Conservation (phyloP, 2,113 vertebrate genomes). For the Pluvialis apricaria region DNA sequence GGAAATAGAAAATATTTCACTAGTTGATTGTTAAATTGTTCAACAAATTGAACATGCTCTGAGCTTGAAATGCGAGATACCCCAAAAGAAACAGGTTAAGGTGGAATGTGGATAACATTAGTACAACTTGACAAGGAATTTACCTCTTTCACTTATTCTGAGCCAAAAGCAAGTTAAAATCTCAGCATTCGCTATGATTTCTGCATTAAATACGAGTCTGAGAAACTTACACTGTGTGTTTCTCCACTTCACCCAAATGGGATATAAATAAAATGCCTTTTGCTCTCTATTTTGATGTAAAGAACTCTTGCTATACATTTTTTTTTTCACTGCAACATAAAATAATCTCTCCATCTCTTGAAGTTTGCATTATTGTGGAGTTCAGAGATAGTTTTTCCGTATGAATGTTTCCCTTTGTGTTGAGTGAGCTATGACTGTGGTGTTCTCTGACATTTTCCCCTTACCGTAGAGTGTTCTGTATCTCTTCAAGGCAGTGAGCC, state of each 20-base stretch:
- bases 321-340: neutral
- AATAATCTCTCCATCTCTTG: neutral
- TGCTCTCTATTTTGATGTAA: neutral
- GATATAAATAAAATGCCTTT: neutral
- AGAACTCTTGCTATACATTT: neutral
- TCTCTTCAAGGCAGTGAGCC: slow-evolving; percentile 47
- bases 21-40: slow-evolving; percentile 11
- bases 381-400: neutral
- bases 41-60: neutral
- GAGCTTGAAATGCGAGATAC: neutral
- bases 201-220: neutral
- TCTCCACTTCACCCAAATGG: neutral
- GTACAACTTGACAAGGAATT: neutral
- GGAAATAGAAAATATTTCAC: slow-evolving; percentile 24
- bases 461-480: neutral
- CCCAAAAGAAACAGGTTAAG: neutral
- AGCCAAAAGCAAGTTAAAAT: neutral
- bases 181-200: neutral
- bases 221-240: neutral
- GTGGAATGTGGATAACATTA: neutral
- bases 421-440: neutral
- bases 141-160: neutral
- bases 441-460: slow-evolving; percentile 31
- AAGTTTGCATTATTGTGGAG: neutral
- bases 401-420: neutral